Evolutionary conservation across 2,888 invertebrate genomes (phyloP).

Genomic region (Metopia argyrocephala): DNA sequence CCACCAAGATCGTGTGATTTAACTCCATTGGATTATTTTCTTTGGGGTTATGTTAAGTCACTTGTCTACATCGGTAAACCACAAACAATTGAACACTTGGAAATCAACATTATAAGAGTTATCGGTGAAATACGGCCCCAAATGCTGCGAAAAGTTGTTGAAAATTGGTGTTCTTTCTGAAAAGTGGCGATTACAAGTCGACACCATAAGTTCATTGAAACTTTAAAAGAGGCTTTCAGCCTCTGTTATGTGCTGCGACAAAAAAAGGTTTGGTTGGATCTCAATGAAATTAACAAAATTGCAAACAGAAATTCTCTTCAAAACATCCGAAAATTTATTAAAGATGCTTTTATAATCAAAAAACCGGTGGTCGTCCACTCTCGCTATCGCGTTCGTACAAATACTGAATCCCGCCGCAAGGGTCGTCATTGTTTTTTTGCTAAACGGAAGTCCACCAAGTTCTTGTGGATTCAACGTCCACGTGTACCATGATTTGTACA

Average conservation of each 20-base stretch:
- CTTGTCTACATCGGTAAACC: too few species aligned
- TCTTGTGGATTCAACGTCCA: slow-evolving; percentile 97
- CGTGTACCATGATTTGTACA: slow-evolving; percentile 99
- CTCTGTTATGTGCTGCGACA: slow-evolving; percentile 99
- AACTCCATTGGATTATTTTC: too few species aligned
- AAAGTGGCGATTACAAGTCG: slow-evolving; percentile 75
- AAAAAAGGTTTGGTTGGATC: slow-evolving; percentile 99
- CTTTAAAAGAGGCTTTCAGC: slow-evolving; percentile 99
- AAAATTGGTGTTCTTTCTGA: too few species aligned
- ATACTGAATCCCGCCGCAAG: slow-evolving; percentile 97
- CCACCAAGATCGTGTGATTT: too few species aligned
- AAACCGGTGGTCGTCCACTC: slow-evolving; percentile 99
- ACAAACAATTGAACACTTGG: too few species aligned
- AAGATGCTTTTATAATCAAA: slow-evolving; percentile 99
- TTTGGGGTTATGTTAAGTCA: too few species aligned
- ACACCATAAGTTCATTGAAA: slow-evolving; percentile 88
- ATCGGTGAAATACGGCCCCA: too few species aligned
- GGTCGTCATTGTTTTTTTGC: slow-evolving; percentile 99
- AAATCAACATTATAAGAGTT: too few species aligned
- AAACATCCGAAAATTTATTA: slow-evolving; percentile 98
- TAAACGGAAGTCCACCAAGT: slow-evolving; percentile 99
- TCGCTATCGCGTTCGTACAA: slow-evolving; percentile 97
- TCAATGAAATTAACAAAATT: slow-evolving; percentile 99
- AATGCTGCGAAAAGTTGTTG: too few species aligned
- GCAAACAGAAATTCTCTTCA: slow-evolving; percentile 99